Evolutionary conservation across 1,140 invertebrate species (phyloP).

Genomic region (Papilio glaucus): DNA sequence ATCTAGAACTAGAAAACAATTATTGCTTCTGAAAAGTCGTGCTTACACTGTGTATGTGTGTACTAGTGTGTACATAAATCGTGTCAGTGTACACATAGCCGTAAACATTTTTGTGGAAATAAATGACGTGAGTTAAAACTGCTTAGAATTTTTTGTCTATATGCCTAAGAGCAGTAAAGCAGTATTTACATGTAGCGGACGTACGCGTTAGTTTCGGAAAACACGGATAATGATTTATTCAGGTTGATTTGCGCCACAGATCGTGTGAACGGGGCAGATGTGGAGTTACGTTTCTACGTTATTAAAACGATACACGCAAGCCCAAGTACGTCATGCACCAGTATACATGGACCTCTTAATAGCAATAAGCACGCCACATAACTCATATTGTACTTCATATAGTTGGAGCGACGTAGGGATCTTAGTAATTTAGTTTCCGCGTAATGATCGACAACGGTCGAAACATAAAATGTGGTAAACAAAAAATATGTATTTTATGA

Average conservation of each 20-base stretch:
- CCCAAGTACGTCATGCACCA: slow-evolving; percentile 1
- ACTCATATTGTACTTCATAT: background rate
- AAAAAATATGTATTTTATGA: background rate
- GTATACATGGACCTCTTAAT: background rate
- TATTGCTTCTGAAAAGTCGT: too few relatives aligned
- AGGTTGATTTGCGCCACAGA: slow-evolving; percentile 18
- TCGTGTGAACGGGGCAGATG: slow-evolving; percentile 32
- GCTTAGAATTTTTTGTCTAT: background rate
- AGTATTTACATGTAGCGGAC: background rate
- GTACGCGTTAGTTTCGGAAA: slow-evolving; percentile 15
- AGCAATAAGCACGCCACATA: slow-evolving; percentile 22
- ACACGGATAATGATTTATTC: slow-evolving; percentile 28
- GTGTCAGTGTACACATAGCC: background rate
- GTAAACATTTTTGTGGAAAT: background rate
- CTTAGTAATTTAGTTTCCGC: slow-evolving; percentile 16
- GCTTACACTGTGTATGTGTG: too few relatives aligned
- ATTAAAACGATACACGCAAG: slow-evolving; percentile 33
- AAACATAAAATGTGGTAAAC: slow-evolving; percentile 19
- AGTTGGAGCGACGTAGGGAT: background rate
- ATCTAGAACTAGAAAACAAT: too few relatives aligned
- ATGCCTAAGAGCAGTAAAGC: background rate
- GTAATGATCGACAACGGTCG: slow-evolving; percentile 23
- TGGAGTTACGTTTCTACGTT: slow-evolving; percentile 26
- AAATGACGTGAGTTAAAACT: slow-evolving; percentile 3
- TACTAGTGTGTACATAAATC: background rate